Evolutionary conservation across 2,113 vertebrate genomes (phyloP), one percentile per base, ranked within the genome.

Genomic region (Mustela lutreola): DNA sequence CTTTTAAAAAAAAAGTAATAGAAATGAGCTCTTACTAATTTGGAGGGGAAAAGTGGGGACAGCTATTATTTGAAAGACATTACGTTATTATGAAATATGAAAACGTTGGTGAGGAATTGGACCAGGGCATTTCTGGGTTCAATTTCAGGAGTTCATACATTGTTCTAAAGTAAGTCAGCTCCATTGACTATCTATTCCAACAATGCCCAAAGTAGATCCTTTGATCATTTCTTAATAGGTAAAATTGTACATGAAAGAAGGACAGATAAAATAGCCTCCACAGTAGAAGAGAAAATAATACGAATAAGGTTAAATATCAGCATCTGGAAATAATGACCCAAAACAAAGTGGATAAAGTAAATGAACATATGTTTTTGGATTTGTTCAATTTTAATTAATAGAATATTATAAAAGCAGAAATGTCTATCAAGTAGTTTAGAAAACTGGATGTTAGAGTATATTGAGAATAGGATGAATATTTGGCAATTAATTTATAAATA

Each of bases 401-500:
- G 31, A 39, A 33, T 4, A 80, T 12, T 62, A 83, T 33, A 10
- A 14, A 80, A 88, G 28, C 28, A 11, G 7, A 73, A 89, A 18
- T 84, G 14, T 31, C 50, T 56, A 56, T 76, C 5, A 71, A 85
- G 6, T 70, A 22, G 15, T 73, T 97, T 73, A 45, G 6, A 90
- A 96, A 94, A 58, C 19, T 78, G 9, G 15, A 70, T 63, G 31
- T 33, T 62, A 84, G 45, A 39, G 4, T 63, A 50, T 94, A 89
- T 63, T 16, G 70, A 28, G 65, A 60, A 33, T 45, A 21, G 1
- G 31, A 53, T 58, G 10, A 92, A 36, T 60, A 60, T 50, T 85
- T 94, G 15, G 7, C 78, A 82, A 73, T 96, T 89, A 45, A 87
- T 87, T 83, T 62, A 50, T 67, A 73, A 14, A 71, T n/a, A 86